These are phyloP conservation scores for Hydrotaea cyrtoneurina DNA, from an alignment of 2,888 invertebrate genomes.

Conservation along the genomic window DNA sequence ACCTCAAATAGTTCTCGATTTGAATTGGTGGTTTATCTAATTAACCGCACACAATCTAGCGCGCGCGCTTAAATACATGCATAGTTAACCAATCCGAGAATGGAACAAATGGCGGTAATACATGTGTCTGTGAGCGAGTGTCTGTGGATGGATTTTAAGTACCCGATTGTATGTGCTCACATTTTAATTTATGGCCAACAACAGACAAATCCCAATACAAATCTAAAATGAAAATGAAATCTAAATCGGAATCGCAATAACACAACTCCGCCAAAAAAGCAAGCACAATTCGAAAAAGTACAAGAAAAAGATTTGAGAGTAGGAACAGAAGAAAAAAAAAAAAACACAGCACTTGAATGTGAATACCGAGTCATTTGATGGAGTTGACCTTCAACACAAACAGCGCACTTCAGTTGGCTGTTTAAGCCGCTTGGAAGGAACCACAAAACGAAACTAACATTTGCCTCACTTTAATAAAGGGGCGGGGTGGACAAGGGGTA, in stretches of 20 bases:
- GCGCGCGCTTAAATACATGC: no score
- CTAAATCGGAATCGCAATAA: constrained; percentile 5
- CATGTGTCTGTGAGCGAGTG: not conserved
- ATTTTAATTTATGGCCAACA: constrained; percentile 46
- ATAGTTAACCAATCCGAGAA: not conserved
- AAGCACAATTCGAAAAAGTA: constrained; percentile 14
- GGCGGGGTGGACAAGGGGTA: constrained; percentile 31
- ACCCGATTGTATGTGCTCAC: constrained; percentile 39
- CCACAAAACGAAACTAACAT: constrained; percentile 21
- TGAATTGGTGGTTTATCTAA: not conserved
- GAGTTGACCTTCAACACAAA: constrained; percentile 61
- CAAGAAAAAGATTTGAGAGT: constrained; percentile 30
- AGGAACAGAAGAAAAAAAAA: constrained; percentile 4
- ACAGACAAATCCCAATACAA: constrained; percentile 31
- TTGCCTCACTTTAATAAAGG: constrained; percentile 11
- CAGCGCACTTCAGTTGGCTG: constrained; percentile 46
- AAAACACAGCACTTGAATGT: constrained; percentile 22
- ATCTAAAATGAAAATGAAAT: constrained; percentile 20
- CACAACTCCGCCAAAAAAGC: not conserved
- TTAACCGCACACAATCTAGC: not conserved
- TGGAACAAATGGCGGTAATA: not conserved
- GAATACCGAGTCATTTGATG: constrained; percentile 45
- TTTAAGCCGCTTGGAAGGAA: not conserved
- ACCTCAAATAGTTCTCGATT: not conserved
- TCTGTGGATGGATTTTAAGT: constrained; percentile 31